phyloP scores from a whole-genome alignment of 2,113 vertebrate genomes.

The Gymnarchus niloticus region DNA sequence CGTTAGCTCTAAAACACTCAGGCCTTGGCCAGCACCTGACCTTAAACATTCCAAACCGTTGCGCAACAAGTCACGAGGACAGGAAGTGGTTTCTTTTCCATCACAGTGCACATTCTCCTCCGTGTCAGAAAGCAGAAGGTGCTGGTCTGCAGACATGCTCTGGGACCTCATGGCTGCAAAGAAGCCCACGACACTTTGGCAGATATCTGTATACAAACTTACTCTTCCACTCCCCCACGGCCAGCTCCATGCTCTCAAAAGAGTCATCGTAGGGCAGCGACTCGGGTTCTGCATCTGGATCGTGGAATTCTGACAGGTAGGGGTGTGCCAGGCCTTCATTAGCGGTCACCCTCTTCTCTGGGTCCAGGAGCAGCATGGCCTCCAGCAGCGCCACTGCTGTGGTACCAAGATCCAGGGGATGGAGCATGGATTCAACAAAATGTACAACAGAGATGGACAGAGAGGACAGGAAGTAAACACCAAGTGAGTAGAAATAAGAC shows the following conservation, averaged over 20 bases:
- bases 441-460: not conserved
- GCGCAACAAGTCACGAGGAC: no score
- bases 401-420: not conserved
- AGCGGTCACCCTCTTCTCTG: conserved; percentile 62
- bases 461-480: not conserved
- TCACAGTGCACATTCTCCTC: not conserved
- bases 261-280: conserved; percentile 67
- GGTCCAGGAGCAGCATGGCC: conserved; percentile 67
- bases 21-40: no score
- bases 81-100: no score
- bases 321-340: conserved; percentile 60
- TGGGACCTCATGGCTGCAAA: not conserved
- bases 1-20: no score
- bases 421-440: not conserved
- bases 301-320: conserved; percentile 63
- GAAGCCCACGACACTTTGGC: not conserved
- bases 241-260: conserved; percentile 67
- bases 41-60: no score
- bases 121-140: not conserved
- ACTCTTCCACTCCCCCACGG: conserved; percentile 72
- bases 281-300: conserved; percentile 59
- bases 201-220: no score
- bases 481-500: not conserved
- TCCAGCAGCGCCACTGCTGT: conserved; percentile 62
- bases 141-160: not conserved